Conservation (phyloP, 2,888 invertebrate genomes). For the Phyllotreta striolata region DNA sequence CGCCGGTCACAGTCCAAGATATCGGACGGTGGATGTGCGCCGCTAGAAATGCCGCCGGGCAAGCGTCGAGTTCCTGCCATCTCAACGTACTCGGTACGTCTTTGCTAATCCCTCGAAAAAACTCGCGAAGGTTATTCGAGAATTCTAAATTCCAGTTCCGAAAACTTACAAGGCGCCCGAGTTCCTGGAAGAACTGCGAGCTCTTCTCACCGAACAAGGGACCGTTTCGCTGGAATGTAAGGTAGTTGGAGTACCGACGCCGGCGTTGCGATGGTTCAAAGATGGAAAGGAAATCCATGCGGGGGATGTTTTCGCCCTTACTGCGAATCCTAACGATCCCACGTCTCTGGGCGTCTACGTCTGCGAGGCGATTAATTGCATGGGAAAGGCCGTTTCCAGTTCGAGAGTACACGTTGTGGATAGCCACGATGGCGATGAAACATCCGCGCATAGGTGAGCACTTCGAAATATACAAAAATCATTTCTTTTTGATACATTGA, state of each 20-base stretch:
- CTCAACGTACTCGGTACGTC: slow-evolving; percentile 76
- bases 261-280: slow-evolving; percentile 75
- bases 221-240: slow-evolving; percentile 92
- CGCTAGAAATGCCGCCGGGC: slow-evolving; percentile 78
- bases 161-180: slow-evolving; percentile 89
- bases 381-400: slow-evolving; percentile 84
- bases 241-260: slow-evolving; percentile 89
- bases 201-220: slow-evolving; percentile 85
- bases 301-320: slow-evolving; percentile 87
- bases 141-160: slow-evolving; percentile 69
- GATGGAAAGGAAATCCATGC: slow-evolving; percentile 88
- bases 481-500: too few species aligned
- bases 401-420: slow-evolving; percentile 85
- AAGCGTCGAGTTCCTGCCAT: slow-evolving; percentile 78
- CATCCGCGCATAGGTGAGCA: too few species aligned
- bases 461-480: neutral
- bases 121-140: neutral
- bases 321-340: slow-evolving; percentile 84
- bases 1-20: slow-evolving; percentile 82
- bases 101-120: neutral
- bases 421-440: slow-evolving; percentile 72
- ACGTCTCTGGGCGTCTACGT: slow-evolving; percentile 88
- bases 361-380: slow-evolving; percentile 88
- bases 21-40: slow-evolving; percentile 87
- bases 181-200: slow-evolving; percentile 84